phyloP scores from a whole-genome alignment of 2,797 vertebrate species.

The Fistularia commersonii region DNA sequence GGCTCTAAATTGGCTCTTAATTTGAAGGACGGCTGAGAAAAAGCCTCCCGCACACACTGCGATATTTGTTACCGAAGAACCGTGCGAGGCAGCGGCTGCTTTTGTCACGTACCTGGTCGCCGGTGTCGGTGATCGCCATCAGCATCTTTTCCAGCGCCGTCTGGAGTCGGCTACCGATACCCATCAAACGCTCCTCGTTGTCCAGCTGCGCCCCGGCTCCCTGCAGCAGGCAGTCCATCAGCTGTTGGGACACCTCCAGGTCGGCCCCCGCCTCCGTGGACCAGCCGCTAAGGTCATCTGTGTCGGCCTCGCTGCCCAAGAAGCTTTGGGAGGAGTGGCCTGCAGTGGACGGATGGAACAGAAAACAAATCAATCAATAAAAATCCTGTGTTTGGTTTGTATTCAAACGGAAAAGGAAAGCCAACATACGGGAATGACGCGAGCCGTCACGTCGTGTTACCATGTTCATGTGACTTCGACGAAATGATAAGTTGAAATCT shows the following conservation, averaged over 20 bases:
- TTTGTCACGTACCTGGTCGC: conserved; percentile 79
- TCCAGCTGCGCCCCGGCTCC: conserved; percentile 78
- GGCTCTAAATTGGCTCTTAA: too few species aligned
- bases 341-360: conserved; percentile 31
- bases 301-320: conserved; percentile 46
- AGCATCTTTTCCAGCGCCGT: conserved; percentile 88
- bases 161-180: conserved; percentile 86
- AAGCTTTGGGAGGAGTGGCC: conserved; percentile 61
- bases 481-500: too few species aligned
- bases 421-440: too few species aligned
- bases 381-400: too few species aligned
- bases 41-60: background rate
- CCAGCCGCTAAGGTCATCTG: conserved; percentile 67
- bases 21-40: too few species aligned
- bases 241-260: conserved; percentile 75
- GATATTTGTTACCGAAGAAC: background rate
- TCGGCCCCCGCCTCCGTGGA: conserved; percentile 64
- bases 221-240: conserved; percentile 68
- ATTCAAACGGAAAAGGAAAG: too few species aligned
- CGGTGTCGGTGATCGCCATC: conserved; percentile 86
- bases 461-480: too few species aligned
- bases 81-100: background rate
- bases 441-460: too few species aligned
- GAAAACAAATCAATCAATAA: too few species aligned
- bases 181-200: conserved; percentile 83